Base-by-base conservation (phyloP, 1,140 invertebrate genomes). In the Tetramorium alpestre region DNA sequence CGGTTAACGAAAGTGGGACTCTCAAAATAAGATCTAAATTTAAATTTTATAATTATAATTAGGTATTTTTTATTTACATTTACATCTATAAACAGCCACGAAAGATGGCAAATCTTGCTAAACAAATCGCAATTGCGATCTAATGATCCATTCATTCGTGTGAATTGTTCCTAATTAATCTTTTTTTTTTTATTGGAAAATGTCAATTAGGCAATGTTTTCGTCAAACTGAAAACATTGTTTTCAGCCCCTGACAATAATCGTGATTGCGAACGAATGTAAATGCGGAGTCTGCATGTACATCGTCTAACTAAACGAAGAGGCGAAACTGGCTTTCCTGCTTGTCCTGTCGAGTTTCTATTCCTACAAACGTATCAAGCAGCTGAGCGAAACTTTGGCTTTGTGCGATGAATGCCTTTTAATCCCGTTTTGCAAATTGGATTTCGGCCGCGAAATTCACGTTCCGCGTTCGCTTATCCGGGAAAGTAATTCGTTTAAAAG, bases 351-450 rank as follows among this genome's bases (percentile, higher is more conserved):
- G 47, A 69, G 87, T 75, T 86, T 62, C 87, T 18, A 33, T 11
- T 56, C 75, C 16, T 4, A 47, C 67, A 58, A 86, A 89, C 51
- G 72, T 51, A 60, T 33, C 67, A 64, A 73, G 80, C 80, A 60
- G 54, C 54, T 25, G 47, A 67, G 56, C 60, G 58, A 44, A 89
- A 89, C 87, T 89, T 78, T 3, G 65, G 62, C 58, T 73, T 80
- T 60, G 65, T 73, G 11, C 78, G 18, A 62, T 78, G 47, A 81
- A 89, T 60, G 77, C 87, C 75, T 70, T 75, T 81, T 89, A 89
- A 89, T 89, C 75, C 70, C 75, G 67, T 89, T 33, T 89, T 75
- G 28, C 69, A 76, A 86, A 81, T 58, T 65, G n/a, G 38, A 89
- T 89, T 81, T 88, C 25, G 22, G 18, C 54, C 65, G n/a, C 69